A percentile compares a stretch with the other conserved stretches of the same genome.
These are phyloP conservation scores for Leptinotarsa undecemlineata DNA, from an alignment of 1,140 invertebrate species.

Conservation along the genomic window DNA sequence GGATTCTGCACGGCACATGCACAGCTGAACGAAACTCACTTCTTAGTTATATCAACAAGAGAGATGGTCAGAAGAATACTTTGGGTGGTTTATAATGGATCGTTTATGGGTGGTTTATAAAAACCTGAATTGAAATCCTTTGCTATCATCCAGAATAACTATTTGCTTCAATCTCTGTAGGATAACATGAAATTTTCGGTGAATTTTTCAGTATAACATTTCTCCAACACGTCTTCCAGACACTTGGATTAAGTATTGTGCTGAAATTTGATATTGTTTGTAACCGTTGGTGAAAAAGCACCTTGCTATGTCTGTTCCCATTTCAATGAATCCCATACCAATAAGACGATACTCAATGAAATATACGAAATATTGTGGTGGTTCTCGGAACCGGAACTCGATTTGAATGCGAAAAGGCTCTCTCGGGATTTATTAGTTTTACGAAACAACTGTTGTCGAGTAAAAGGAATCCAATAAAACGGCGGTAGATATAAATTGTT, in stretches of 20 bases:
- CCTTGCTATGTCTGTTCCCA: background rate
- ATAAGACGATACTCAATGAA: constrained; percentile 11
- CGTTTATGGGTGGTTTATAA: no score
- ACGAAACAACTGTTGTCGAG: background rate
- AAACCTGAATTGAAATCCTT: no score
- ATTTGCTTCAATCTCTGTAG: background rate
- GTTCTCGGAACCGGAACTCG: background rate
- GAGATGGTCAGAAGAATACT: no score
- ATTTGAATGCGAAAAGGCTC: background rate
- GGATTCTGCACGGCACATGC: no score
- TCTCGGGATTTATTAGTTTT: constrained; percentile 5
- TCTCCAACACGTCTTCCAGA: no score
- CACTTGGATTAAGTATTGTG: background rate
- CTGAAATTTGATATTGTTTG: background rate
- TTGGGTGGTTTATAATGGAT: no score
- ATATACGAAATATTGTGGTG: constrained; percentile 2
- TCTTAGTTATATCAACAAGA: no score
- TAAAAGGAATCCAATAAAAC: background rate
- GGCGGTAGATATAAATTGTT: background rate
- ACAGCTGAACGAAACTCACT: no score
- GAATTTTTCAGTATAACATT: no score
- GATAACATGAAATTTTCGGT: background rate
- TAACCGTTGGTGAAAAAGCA: background rate
- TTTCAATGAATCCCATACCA: background rate
- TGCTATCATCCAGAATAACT: no score